Evolutionary conservation across 2,797 vertebrate genomes (phyloP), one percentile per base, ranked within the genome.

Genomic region (Knipowitschia caucasica): DNA sequence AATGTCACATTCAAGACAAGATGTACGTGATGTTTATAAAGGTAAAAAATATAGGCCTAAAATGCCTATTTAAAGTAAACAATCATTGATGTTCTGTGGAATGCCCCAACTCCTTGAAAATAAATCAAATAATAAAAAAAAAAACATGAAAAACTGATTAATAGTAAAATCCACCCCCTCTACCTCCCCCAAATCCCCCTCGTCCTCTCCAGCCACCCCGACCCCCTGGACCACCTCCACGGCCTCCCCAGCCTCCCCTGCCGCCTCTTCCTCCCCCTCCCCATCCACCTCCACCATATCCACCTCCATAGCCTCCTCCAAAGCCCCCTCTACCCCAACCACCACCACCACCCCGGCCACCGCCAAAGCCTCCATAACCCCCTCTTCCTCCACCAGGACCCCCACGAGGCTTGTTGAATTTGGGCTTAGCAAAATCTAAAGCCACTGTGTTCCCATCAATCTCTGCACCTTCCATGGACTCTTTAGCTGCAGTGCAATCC

Each of bases 361-460:
- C 69, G 0, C 64, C 58, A 0, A 75, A 71, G 2, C 70, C 63
- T 0, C 78, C 75, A 20, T 21, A 9, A 2, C 23, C 7, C 2
- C 65, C 59, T 20, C 78, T 75, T 65, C 73, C 76, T 64, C 77
- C 62, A 10, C 71, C 59, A 0, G 82, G 62, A 10, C 91, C 78
- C 0, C 93, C 93, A 0, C 92, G 77, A 23, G 93, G 82, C 8
- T 92, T 87, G 0, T 91, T 87, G 50, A 89, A 89, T 21, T 98
- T 99, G n/a, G 95, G 95, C 78, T 91, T 94, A 71, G 96, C 94
- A 40, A 93, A 98, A 80, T 99, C 95, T 24, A 99, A 88, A 14
- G 89, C 95, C 45, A 98, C 92, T 83, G 75, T 93, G 82, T 83
- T 94, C 56, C 96, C 96, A 1, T 99, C 94, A 0, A 98, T 93